Evolutionary conservation across 2,113 vertebrate species (phyloP).

Genomic region (Odocoileus hemionus): DNA sequence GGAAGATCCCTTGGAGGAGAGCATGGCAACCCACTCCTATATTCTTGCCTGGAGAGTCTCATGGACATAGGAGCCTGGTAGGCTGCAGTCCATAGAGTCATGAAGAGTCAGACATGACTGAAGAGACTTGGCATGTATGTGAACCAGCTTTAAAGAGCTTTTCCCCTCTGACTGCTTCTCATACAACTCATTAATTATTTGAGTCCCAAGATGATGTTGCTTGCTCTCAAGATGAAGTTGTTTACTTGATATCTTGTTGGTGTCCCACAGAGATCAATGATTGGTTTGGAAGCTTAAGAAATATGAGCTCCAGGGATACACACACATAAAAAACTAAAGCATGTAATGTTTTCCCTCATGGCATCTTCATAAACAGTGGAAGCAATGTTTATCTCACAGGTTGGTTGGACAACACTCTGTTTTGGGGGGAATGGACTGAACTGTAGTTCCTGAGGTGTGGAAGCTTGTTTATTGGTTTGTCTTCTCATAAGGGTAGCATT

Average conservation of each 20-base stretch:
- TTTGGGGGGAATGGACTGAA: neutral
- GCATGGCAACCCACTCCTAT: neutral
- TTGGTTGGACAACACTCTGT: neutral
- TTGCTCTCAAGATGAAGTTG: neutral
- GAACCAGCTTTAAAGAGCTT: neutral
- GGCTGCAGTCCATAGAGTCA: neutral
- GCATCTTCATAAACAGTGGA: neutral
- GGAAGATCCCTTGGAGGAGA: neutral
- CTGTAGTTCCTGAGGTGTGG: neutral
- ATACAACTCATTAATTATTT: neutral
- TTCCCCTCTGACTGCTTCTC: neutral
- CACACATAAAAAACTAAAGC: neutral
- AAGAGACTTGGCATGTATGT: neutral
- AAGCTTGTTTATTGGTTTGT: neutral
- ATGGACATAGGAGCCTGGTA: neutral
- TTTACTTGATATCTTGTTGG: neutral
- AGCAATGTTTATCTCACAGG: fast-evolving
- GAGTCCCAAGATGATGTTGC: neutral
- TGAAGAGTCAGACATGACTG: neutral
- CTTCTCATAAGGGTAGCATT: neutral
- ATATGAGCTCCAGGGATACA: neutral
- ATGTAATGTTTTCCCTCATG: neutral
- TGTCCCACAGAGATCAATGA: neutral
- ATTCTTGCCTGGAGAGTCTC: neutral
- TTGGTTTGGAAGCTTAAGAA: neutral